phyloP scores from a whole-genome alignment of 2,113 vertebrate genomes.

The Vulpes lagopus region DNA sequence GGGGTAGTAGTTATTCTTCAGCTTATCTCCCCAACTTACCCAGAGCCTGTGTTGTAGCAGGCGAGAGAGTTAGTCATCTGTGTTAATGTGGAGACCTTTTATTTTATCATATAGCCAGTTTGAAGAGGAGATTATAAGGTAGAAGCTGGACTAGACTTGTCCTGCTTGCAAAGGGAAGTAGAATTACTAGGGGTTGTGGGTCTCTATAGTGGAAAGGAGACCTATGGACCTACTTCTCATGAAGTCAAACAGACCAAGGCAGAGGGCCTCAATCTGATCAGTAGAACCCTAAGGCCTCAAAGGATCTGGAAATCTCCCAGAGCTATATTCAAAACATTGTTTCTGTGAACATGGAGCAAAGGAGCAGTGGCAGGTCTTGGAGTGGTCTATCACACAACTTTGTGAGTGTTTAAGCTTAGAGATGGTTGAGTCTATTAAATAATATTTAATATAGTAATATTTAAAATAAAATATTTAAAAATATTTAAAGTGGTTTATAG shows the following conservation, averaged over 20 bases:
- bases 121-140: not conserved
- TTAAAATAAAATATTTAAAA: not conserved
- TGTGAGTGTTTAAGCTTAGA: slow-evolving; percentile 9
- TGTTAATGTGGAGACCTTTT: slow-evolving; percentile 24
- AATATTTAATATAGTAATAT: not conserved
- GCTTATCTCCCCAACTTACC: not conserved
- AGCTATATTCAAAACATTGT: not conserved
- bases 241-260: not conserved
- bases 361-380: not conserved
- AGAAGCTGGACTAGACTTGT: not conserved
- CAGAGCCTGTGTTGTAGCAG: not conserved
- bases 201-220: not conserved
- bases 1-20: not conserved
- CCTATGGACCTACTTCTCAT: not conserved
- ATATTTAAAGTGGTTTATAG: not conserved
- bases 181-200: not conserved
- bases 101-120: not conserved
- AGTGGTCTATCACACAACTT: not conserved
- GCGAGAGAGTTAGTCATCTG: not conserved
- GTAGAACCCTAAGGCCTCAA: not conserved
- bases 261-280: not conserved
- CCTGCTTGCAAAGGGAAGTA: slow-evolving; percentile 42
- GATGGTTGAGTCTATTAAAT: not conserved
- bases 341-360: not conserved
- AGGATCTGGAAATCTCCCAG: not conserved